These are phyloP conservation scores for Mesoligia furuncula DNA, from an alignment of 2,888 invertebrate species.

Conservation along the genomic window DNA sequence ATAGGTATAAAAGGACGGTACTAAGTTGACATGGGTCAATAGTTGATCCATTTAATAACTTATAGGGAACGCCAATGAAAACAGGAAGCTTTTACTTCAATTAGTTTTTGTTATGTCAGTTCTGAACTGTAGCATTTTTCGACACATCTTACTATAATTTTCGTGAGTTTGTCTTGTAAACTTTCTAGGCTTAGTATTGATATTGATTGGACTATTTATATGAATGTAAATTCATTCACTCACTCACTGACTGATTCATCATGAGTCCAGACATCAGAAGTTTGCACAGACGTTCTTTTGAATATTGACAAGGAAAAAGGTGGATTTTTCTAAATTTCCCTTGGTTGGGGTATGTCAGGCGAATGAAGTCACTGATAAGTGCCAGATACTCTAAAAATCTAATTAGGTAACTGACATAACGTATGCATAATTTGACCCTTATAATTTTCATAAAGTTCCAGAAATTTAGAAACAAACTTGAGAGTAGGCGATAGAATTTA, in stretches of 20 bases:
- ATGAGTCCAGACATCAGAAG: background rate
- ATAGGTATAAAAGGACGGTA: constrained; percentile 7
- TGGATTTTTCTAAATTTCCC: background rate
- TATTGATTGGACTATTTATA: background rate
- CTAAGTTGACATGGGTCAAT: constrained; percentile 49
- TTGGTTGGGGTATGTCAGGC: background rate
- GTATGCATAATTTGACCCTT: background rate
- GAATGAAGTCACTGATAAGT: background rate
- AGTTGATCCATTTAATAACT: constrained; percentile 46
- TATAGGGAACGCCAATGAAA: constrained; percentile 46
- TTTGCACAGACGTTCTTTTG: background rate
- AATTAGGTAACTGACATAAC: background rate
- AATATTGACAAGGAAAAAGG: background rate
- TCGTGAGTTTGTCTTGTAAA: background rate
- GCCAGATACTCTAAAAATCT: no score
- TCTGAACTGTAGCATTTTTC: constrained; percentile 28
- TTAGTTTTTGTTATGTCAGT: constrained; percentile 48
- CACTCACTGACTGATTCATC: background rate
- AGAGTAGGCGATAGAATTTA: constrained; percentile 6
- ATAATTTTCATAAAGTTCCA: background rate
- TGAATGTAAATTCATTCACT: background rate
- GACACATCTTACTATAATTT: background rate
- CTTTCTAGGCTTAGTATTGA: background rate
- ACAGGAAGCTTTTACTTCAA: constrained; percentile 49
- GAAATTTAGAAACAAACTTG: background rate